These are phyloP conservation scores for Drosophila macrospina DNA, from an alignment of 2,888 invertebrate species.

Conservation along the genomic window DNA sequence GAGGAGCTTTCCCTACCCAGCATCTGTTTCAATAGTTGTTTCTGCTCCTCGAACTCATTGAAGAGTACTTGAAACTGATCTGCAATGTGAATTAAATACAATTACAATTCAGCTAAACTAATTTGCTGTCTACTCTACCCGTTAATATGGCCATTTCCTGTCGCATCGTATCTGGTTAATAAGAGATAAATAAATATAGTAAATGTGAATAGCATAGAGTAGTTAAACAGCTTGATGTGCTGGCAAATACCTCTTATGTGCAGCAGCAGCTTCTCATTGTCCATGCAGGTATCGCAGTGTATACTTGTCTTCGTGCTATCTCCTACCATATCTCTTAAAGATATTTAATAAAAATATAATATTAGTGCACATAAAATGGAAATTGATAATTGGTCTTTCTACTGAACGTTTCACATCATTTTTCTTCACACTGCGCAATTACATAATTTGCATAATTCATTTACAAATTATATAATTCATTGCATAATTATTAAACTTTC, in stretches of 20 bases:
- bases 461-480: too few species aligned
- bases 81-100: neutral
- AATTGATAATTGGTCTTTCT: neutral
- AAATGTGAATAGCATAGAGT: neutral
- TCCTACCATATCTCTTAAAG: constrained; percentile 30
- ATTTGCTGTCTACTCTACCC: neutral
- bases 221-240: neutral
- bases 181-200: neutral
- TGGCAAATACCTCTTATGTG: constrained; percentile 8
- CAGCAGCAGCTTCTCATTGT: constrained; percentile 16
- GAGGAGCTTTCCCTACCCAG: constrained; percentile 15
- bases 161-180: constrained; percentile 9
- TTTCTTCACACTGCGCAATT: neutral
- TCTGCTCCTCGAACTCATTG: constrained; percentile 22
- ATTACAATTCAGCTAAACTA: neutral
- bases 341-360: constrained; percentile 26
- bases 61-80: constrained; percentile 23
- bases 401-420: neutral
- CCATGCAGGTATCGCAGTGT: constrained; percentile 18
- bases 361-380: constrained; percentile 16
- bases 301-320: constrained; percentile 19
- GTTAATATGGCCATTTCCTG: constrained; percentile 20
- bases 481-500: too few species aligned
- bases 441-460: too few species aligned
- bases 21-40: constrained; percentile 13